phyloP scores from a whole-genome alignment of 1,140 invertebrate species.

The Drosophila pruinosa region DNA sequence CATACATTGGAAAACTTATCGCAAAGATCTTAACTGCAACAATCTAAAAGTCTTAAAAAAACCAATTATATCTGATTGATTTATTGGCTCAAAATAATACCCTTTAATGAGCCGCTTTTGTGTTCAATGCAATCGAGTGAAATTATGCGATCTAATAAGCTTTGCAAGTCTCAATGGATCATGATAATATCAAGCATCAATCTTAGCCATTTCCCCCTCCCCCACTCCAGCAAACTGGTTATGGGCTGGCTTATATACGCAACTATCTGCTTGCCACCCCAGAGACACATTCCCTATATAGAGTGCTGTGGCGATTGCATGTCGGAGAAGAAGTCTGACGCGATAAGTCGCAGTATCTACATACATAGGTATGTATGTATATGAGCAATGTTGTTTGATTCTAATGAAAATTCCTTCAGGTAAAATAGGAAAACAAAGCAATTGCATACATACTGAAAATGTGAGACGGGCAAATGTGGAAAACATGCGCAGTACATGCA shows the following conservation, averaged over 20 bases:
- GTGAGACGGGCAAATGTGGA: slow-evolving; percentile 26
- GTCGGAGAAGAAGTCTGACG: slow-evolving; percentile 1
- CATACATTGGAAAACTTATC: no score
- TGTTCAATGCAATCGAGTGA: not conserved
- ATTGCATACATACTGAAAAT: slow-evolving; percentile 32
- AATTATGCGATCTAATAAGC: slow-evolving; percentile 13
- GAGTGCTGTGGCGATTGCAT: slow-evolving; percentile 30
- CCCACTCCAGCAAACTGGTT: slow-evolving; percentile 20
- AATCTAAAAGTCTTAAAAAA: not conserved
- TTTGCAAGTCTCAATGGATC: slow-evolving; percentile 24
- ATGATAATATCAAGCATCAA: slow-evolving; percentile 12
- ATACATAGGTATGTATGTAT: no score
- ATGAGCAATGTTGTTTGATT: slow-evolving; percentile 48
- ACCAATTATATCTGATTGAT: no score
- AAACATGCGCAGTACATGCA: slow-evolving; percentile 66
- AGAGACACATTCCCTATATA: not conserved
- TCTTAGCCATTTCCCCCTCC: not conserved
- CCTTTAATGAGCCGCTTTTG: not conserved
- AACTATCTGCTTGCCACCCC: not conserved
- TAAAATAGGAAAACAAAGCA: slow-evolving; percentile 49
- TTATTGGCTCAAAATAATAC: not conserved
- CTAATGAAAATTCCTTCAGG: slow-evolving; percentile 71
- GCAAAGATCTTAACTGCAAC: not conserved
- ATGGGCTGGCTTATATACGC: not conserved
- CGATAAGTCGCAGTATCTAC: slow-evolving; percentile 43